phyloP scores from a whole-genome alignment of 1,140 invertebrate species.

The Vanessa tameamea region DNA sequence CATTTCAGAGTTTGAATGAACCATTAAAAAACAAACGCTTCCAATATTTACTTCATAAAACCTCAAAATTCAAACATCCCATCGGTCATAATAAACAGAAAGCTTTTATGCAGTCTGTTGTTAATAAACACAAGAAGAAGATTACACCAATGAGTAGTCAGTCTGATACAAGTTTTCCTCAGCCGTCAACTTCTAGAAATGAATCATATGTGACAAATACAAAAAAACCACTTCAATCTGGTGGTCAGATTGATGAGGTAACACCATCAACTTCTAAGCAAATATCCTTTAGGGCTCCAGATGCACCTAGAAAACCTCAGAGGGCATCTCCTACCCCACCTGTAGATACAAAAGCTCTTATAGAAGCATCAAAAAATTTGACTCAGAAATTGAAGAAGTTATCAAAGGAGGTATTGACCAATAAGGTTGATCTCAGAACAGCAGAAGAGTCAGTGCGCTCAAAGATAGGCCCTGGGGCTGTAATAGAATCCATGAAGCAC shows the following conservation, averaged over 20 bases:
- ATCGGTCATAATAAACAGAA: constrained; percentile 77
- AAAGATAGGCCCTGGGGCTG: constrained; percentile 87
- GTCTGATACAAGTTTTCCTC: constrained; percentile 39
- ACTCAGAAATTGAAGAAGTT: constrained; percentile 95
- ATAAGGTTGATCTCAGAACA: constrained; percentile 81
- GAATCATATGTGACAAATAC: constrained; percentile 64
- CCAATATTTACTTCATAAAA: constrained; percentile 79
- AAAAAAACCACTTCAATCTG: constrained; percentile 59
- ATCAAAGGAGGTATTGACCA: constrained; percentile 92
- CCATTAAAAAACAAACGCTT: constrained; percentile 77
- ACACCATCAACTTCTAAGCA: constrained; percentile 69
- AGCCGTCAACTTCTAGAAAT: constrained; percentile 72
- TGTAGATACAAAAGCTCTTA: constrained; percentile 87
- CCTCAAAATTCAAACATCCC: constrained; percentile 78
- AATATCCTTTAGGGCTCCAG: constrained; percentile 56
- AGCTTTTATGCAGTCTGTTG: constrained; percentile 77
- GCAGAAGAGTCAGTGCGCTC: constrained; percentile 76
- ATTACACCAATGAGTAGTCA: constrained; percentile 60
- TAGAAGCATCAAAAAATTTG: constrained; percentile 93
- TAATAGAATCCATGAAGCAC: constrained; percentile 96
- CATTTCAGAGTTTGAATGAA: constrained; percentile 76
- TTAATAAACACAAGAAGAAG: constrained; percentile 79
- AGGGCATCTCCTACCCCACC: constrained; percentile 58
- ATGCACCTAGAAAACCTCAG: constrained; percentile 64
- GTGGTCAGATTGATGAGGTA: constrained; percentile 53